phyloP scores from a whole-genome alignment of 1,140 invertebrate species.

The Venustaconcha ellipsiformis region DNA sequence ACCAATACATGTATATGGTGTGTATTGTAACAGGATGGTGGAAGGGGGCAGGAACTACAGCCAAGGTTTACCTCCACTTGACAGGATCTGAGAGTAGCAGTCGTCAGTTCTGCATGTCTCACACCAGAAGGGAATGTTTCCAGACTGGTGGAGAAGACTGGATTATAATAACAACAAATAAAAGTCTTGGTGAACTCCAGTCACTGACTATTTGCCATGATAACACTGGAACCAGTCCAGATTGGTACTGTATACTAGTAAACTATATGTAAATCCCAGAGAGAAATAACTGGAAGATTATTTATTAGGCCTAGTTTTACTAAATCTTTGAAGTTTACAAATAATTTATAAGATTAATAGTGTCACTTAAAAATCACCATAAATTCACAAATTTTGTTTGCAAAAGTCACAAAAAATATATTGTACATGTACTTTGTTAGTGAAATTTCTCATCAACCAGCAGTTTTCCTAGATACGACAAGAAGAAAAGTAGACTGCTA shows the following conservation, averaged over 20 bases:
- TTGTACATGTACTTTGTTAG: too few relatives aligned
- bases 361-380: too few relatives aligned
- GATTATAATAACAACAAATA: conserved; percentile 46
- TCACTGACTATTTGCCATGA: conserved; percentile 54
- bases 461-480: too few relatives aligned
- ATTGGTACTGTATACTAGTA: conserved; percentile 38
- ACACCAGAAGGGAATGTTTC: conserved; percentile 31
- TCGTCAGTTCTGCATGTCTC: conserved; percentile 27
- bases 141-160: conserved; percentile 47
- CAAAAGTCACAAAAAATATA: too few relatives aligned
- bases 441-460: too few relatives aligned
- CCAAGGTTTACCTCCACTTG: conserved; percentile 44
- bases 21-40: conserved; percentile 47
- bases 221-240: conserved; percentile 46
- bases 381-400: too few relatives aligned
- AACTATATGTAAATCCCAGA: neutral
- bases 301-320: too few relatives aligned
- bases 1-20: conserved; percentile 39
- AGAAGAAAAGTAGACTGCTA: too few relatives aligned
- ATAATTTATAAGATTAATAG: too few relatives aligned
- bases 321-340: too few relatives aligned
- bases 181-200: conserved; percentile 40
- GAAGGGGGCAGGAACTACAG: conserved; percentile 43
- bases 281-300: too few relatives aligned
- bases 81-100: conserved; percentile 21